A percentile compares a stretch with the other conserved stretches of the same genome.
These are phyloP conservation scores for Sorex fumeus DNA, from an alignment of 2,113 vertebrate genomes.

Conservation along the genomic window DNA sequence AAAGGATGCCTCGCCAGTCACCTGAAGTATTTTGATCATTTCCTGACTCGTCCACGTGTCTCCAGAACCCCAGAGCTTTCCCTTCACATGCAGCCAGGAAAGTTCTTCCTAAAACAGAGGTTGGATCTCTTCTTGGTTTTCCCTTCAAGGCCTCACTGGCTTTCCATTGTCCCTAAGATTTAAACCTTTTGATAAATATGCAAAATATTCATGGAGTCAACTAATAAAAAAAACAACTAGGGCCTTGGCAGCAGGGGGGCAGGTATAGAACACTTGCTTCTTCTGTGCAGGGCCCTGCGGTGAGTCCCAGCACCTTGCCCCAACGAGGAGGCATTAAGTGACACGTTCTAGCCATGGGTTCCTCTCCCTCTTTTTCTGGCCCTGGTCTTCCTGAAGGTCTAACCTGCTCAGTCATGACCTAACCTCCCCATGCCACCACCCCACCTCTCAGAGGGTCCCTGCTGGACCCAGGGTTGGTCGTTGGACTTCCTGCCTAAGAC, in stretches of 20 bases:
- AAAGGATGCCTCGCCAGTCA: not conserved
- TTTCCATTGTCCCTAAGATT: conserved; percentile 14
- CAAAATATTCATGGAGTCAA: not conserved
- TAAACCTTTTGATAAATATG: not conserved
- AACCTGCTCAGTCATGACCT: not conserved
- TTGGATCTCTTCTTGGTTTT: conserved; percentile 27
- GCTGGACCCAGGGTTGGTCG: not conserved
- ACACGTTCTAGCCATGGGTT: not conserved
- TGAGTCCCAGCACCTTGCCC: no score
- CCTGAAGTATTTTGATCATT: conserved; percentile 19
- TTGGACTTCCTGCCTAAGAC: not conserved
- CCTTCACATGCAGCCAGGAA: not conserved
- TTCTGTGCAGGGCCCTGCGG: no score
- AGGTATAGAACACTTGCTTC: no score
- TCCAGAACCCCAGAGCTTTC: not conserved
- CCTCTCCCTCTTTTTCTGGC: not conserved
- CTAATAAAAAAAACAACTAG: not conserved
- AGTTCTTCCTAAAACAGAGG: conserved; percentile 53
- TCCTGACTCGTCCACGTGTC: not conserved
- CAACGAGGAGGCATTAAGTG: not conserved
- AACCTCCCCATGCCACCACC: not conserved
- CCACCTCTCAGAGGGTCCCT: no score
- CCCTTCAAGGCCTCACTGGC: conserved; percentile 1
- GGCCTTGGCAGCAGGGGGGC: no score
- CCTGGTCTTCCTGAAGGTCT: not conserved